phyloP scores from a whole-genome alignment of 1,140 invertebrate genomes.

The Akabosia matsudoensis region DNA sequence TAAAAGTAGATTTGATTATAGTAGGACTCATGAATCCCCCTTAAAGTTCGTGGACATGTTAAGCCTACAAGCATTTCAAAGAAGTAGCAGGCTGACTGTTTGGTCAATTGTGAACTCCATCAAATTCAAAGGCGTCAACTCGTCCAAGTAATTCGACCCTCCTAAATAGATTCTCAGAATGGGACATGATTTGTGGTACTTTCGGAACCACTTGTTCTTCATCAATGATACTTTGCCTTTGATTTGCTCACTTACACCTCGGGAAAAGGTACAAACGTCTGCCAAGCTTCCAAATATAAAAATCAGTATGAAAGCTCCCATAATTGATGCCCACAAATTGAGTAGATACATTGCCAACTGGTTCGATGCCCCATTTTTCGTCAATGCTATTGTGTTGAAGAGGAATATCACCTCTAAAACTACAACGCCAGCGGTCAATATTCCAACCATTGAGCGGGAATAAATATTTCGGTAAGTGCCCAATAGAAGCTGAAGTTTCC shows the following conservation, averaged over 20 bases:
- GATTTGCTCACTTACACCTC: neutral
- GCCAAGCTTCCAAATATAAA: neutral
- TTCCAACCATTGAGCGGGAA: neutral
- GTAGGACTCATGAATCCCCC: too few species aligned
- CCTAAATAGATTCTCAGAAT: neutral
- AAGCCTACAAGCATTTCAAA: too few species aligned
- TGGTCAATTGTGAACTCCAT: neutral
- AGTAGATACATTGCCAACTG: neutral
- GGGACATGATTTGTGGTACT: neutral
- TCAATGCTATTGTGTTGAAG: neutral
- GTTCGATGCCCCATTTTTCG: neutral
- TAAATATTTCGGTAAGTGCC: neutral
- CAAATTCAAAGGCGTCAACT: neutral
- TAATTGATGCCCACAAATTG: neutral
- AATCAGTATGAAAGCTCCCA: neutral
- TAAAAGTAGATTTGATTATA: too few species aligned
- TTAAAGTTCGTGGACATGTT: too few species aligned
- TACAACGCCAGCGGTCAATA: neutral
- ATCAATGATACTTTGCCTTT: neutral
- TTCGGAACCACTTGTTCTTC: neutral
- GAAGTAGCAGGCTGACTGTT: neutral
- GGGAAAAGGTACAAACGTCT: neutral
- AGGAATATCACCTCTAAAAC: neutral
- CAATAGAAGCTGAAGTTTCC: neutral
- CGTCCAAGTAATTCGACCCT: neutral